These are phyloP conservation scores for Plumapathes pennacea DNA, from an alignment of 92 coral and sea anemone genomes.

Conservation along the genomic window DNA sequence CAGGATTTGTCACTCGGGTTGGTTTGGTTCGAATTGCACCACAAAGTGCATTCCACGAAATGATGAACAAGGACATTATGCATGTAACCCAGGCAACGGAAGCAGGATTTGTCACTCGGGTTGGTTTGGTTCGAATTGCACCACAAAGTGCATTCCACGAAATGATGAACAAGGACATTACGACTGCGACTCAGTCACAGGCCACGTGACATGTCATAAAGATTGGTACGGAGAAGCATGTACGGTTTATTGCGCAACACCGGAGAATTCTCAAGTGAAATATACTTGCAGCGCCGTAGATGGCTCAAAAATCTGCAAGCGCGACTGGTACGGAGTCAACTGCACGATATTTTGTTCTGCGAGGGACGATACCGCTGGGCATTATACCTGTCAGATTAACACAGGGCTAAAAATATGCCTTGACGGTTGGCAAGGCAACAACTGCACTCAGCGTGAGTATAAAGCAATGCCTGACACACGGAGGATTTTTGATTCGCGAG, in stretches of 20 bases:
- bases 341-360: slow-evolving; percentile 70
- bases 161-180: slow-evolving; percentile 33
- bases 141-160: slow-evolving; percentile 8
- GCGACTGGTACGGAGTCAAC: slow-evolving; percentile 62
- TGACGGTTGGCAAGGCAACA: slow-evolving; percentile 29
- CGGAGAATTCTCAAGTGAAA: slow-evolving; percentile 44
- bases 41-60: slow-evolving; percentile 28
- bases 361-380: slow-evolving; percentile 59
- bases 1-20: slow-evolving; percentile 21
- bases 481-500: too few species aligned
- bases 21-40: slow-evolving; percentile 35
- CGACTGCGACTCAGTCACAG: slow-evolving; percentile 22
- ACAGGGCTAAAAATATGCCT: slow-evolving; percentile 54
- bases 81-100: slow-evolving; percentile 26
- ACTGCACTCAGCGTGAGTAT: slow-evolving; percentile 21
- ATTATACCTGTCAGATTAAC: slow-evolving; percentile 42
- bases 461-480: too few species aligned
- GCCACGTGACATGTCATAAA: slow-evolving; percentile 46
- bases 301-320: slow-evolving; percentile 55
- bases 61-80: slow-evolving; percentile 27
- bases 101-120: slow-evolving; percentile 25
- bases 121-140: slow-evolving; percentile 45
- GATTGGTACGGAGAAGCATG: slow-evolving; percentile 70
- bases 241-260: slow-evolving; percentile 33
- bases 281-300: slow-evolving; percentile 51